A percentile compares a stretch with the other conserved stretches of the same genome.
phyloP scores from a whole-genome alignment of 2,888 invertebrate species.

The Aphelenchoides bicaudatus region DNA sequence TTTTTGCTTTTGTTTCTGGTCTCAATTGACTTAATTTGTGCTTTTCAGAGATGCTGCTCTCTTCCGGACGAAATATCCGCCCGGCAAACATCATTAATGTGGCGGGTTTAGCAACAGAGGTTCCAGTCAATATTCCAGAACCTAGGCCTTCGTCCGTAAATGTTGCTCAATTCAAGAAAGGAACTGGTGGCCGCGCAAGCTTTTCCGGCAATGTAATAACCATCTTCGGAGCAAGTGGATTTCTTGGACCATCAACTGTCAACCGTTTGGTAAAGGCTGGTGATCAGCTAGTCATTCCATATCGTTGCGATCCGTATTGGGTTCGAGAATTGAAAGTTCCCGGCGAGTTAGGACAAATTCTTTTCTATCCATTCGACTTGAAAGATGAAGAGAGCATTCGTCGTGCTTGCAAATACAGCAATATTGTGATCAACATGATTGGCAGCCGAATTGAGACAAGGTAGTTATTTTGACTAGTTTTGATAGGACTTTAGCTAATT shows the following conservation, averaged over 20 bases:
- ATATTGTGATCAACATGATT: slow-evolving; percentile 90
- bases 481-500: slow-evolving; percentile 13
- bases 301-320: slow-evolving; percentile 80
- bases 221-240: slow-evolving; percentile 75
- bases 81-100: slow-evolving; percentile 4
- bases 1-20: slow-evolving; percentile 5
- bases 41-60: slow-evolving; percentile 12
- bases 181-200: slow-evolving; percentile 77
- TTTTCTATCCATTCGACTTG: slow-evolving; percentile 71
- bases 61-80: slow-evolving; percentile 1
- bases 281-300: slow-evolving; percentile 80
- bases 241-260: slow-evolving; percentile 80
- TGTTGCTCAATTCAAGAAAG: slow-evolving; percentile 45
- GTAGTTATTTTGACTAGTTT: slow-evolving; percentile 58
- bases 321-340: slow-evolving; percentile 74
- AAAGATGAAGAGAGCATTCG: slow-evolving; percentile 78
- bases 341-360: slow-evolving; percentile 75
- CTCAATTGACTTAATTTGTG: background rate
- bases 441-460: slow-evolving; percentile 87
- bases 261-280: slow-evolving; percentile 72
- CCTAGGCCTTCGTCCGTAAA: slow-evolving; percentile 11
- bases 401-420: slow-evolving; percentile 77
- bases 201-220: slow-evolving; percentile 97
- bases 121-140: slow-evolving; percentile 17
- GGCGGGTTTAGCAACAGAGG: slow-evolving; percentile 6